Conservation (phyloP, 2,888 invertebrate species). For the Amphipyra berbera region DNA sequence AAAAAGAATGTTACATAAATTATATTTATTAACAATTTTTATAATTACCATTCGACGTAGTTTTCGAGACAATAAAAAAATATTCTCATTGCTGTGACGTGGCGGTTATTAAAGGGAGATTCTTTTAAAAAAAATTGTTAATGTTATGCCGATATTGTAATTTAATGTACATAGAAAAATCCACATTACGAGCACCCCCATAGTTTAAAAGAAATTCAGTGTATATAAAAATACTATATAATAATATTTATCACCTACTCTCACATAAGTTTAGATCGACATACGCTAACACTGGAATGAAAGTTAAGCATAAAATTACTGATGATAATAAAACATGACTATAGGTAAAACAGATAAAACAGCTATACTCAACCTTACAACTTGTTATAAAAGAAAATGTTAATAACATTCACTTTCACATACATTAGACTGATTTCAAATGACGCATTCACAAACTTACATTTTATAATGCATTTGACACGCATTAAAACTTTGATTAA, state of each 20-base stretch:
- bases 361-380: slow-evolving; percentile 57
- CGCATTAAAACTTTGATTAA: slow-evolving; percentile 16
- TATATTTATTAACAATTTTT: slow-evolving; percentile 87
- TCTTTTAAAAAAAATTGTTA: slow-evolving; percentile 65
- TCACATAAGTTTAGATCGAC: slow-evolving; percentile 85
- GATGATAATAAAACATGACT: slow-evolving; percentile 69
- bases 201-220: slow-evolving; percentile 72
- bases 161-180: slow-evolving; percentile 73
- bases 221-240: slow-evolving; percentile 83
- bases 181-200: slow-evolving; percentile 80
- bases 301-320: slow-evolving; percentile 81
- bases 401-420: slow-evolving; percentile 14
- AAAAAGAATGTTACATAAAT: slow-evolving; percentile 84
- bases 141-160: slow-evolving; percentile 61
- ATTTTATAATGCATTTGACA: slow-evolving; percentile 3
- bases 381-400: slow-evolving; percentile 11
- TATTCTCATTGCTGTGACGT: slow-evolving; percentile 76
- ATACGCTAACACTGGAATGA: slow-evolving; percentile 87
- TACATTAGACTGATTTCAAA: slow-evolving; percentile 25
- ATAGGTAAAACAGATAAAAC: slow-evolving; percentile 60
- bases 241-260: slow-evolving; percentile 74
- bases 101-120: slow-evolving; percentile 77
- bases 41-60: slow-evolving; percentile 79
- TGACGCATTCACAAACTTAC: slow-evolving; percentile 8
- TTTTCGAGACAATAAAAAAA: slow-evolving; percentile 74